Conservation (phyloP, 2,113 vertebrate species). For the Neotragus pygmaeus region DNA sequence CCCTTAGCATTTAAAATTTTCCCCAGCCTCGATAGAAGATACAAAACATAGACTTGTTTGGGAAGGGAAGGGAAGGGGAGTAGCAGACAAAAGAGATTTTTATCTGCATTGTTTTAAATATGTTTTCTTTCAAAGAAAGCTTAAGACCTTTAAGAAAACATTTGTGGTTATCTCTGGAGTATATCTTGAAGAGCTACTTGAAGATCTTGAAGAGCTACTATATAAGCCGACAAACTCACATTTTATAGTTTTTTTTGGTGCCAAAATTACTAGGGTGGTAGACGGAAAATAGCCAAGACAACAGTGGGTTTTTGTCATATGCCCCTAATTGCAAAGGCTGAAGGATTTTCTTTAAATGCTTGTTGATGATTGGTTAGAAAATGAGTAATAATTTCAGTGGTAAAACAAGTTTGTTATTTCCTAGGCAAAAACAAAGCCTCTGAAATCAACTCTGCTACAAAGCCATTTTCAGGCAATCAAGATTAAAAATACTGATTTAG, state of each 20-base stretch:
- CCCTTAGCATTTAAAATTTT: conserved; percentile 15
- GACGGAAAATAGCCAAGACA: background rate
- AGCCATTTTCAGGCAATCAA: conserved; percentile 12
- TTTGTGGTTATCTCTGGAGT: background rate
- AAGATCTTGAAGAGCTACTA: conserved; percentile 18
- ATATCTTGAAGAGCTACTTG: background rate
- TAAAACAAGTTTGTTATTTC: conserved; percentile 38
- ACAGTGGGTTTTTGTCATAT: background rate
- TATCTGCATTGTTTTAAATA: conserved; percentile 46
- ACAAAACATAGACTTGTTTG: conserved; percentile 41
- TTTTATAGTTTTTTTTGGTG: background rate
- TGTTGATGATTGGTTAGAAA: background rate
- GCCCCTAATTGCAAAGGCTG: background rate
- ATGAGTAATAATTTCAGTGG: background rate
- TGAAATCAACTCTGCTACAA: conserved; percentile 4
- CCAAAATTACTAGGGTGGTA: background rate
- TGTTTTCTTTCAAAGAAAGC: conserved; percentile 20
- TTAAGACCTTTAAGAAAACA: conserved; percentile 21
- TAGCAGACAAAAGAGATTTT: conserved; percentile 48
- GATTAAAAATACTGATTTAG: background rate
- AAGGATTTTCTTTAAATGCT: background rate
- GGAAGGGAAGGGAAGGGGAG: conserved; percentile 30
- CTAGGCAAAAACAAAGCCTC: conserved; percentile 69
- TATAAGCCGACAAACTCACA: background rate
- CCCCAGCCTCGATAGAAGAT: background rate